phyloP scores from a whole-genome alignment of 2,888 invertebrate species.

The Druceiella hillmani region DNA sequence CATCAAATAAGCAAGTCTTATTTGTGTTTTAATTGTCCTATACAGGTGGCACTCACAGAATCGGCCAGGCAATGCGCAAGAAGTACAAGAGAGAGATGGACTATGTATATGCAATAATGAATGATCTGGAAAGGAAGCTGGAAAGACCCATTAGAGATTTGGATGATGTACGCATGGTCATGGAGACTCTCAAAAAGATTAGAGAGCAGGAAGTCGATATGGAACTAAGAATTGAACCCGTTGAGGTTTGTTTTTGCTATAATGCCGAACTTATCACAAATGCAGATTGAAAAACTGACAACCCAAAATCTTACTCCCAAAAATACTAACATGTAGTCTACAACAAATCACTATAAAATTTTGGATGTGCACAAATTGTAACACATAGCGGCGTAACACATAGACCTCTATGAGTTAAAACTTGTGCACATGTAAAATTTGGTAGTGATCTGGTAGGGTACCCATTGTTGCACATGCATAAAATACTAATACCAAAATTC shows the following conservation, averaged over 20 bases:
- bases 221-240: conserved; percentile 89
- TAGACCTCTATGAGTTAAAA: neutral
- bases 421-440: too few relatives aligned
- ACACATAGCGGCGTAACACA: neutral
- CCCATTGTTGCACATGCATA: too few relatives aligned
- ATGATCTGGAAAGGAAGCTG: conserved; percentile 85
- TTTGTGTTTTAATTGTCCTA: too few relatives aligned
- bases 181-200: conserved; percentile 90
- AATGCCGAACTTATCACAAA: neutral
- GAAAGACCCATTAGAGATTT: conserved; percentile 85
- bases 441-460: too few relatives aligned
- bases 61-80: conserved; percentile 83
- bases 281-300: neutral
- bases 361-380: neutral
- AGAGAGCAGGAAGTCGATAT: conserved; percentile 93
- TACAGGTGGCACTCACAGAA: conserved; percentile 66
- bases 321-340: too few relatives aligned
- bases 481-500: too few relatives aligned
- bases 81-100: conserved; percentile 91
- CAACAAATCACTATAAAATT: too few relatives aligned
- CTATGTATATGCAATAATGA: conserved; percentile 87
- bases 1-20: too few relatives aligned
- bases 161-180: conserved; percentile 89
- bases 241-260: conserved; percentile 59
- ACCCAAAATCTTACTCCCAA: too few relatives aligned